These are phyloP conservation scores for Sphaerophoria rueppellii DNA, from an alignment of 2,888 invertebrate species.

Conservation along the genomic window DNA sequence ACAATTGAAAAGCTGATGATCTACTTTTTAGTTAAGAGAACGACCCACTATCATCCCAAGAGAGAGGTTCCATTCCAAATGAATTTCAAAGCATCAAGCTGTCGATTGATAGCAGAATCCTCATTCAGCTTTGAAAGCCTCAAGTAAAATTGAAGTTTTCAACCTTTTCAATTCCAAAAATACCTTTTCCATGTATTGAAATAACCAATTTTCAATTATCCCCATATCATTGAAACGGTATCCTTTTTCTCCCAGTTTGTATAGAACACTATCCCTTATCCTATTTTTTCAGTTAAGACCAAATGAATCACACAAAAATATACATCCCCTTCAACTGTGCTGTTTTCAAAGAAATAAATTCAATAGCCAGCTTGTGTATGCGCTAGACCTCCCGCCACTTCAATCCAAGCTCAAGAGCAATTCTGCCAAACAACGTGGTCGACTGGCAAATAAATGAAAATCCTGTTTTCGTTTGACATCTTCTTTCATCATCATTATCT, in stretches of 20 bases:
- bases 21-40: too few species aligned
- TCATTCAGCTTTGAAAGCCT: too few species aligned
- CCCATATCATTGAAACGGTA: slow-evolving; percentile 33
- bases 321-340: slow-evolving; percentile 1
- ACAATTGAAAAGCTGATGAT: too few species aligned
- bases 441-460: slow-evolving; percentile 40
- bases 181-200: too few species aligned
- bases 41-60: too few species aligned
- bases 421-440: too few species aligned
- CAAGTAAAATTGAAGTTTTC: too few species aligned
- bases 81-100: too few species aligned
- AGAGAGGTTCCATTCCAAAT: too few species aligned
- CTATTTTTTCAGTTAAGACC: slow-evolving; percentile 17
- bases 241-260: not conserved
- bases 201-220: slow-evolving; percentile 53
- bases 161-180: too few species aligned
- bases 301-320: slow-evolving; percentile 25
- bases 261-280: not conserved
- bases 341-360: slow-evolving; percentile 35
- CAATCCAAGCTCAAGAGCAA: slow-evolving; percentile 39
- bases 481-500: slow-evolving; percentile 69
- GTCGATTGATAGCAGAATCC: too few species aligned
- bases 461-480: slow-evolving; percentile 47
- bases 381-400: slow-evolving; percentile 10
- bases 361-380: slow-evolving; percentile 20